phyloP scores from a whole-genome alignment of 2,113 vertebrate genomes.

The Aleadryas rufinucha region DNA sequence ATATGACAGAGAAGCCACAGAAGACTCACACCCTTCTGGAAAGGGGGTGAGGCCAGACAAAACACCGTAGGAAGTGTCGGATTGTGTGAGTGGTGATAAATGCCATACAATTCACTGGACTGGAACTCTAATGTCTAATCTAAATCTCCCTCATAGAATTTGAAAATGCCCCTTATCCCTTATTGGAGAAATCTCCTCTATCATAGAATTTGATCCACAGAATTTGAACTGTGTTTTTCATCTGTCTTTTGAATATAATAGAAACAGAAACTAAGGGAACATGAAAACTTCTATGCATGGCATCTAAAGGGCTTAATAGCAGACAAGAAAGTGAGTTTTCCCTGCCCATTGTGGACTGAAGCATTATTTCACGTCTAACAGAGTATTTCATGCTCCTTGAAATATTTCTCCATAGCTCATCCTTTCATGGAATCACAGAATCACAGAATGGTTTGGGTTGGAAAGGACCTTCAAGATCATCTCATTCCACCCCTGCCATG shows the following conservation, averaged over 20 bases:
- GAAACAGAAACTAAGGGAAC: background rate
- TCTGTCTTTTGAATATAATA: background rate
- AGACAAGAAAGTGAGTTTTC: background rate
- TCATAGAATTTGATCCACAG: background rate
- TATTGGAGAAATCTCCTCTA: background rate
- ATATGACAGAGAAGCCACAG: background rate
- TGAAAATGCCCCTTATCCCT: background rate
- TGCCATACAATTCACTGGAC: background rate
- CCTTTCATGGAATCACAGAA: background rate
- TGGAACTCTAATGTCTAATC: background rate
- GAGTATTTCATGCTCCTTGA: background rate
- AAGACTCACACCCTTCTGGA: background rate
- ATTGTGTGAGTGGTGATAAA: background rate
- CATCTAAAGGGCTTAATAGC: background rate
- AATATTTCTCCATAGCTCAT: background rate
- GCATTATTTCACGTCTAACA: background rate
- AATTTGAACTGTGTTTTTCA: background rate
- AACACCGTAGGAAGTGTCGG: background rate
- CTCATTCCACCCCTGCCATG: fast-evolving
- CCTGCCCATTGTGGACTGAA: background rate
- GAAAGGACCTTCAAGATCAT: background rate
- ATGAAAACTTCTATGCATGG: background rate
- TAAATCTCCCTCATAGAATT: background rate
- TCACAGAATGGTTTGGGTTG: background rate
- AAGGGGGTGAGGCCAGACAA: background rate